Evolutionary conservation across 2,797 vertebrate species (phyloP).

Genomic region (Moxostoma hubbsi): DNA sequence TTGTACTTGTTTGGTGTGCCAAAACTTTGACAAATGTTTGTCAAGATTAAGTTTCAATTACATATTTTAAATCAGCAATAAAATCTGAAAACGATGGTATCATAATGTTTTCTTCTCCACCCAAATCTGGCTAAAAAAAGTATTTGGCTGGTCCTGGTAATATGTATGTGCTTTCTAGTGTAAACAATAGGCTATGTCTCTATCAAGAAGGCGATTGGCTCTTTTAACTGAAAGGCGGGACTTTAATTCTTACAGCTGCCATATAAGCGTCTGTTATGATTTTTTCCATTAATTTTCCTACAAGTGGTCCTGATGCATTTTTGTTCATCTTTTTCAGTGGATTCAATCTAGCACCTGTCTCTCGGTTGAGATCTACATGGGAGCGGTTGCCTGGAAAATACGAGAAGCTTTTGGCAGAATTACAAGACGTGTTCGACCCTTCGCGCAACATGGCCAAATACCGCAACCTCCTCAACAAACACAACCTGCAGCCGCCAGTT

Average conservation of each 20-base stretch:
- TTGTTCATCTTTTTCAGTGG: constrained; percentile 76
- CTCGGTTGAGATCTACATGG: constrained; percentile 94
- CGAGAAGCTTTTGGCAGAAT: constrained; percentile 95
- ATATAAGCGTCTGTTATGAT: too few relatives aligned
- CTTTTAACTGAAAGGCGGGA: too few relatives aligned
- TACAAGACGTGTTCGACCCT: constrained; percentile 97
- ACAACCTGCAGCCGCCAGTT: constrained; percentile 96
- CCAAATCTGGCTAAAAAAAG: constrained; percentile 52
- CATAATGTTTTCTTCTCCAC: too few relatives aligned
- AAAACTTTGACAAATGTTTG: constrained; percentile 86
- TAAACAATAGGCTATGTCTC: too few relatives aligned
- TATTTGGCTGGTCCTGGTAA: too few relatives aligned
- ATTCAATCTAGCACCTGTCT: constrained; percentile 94
- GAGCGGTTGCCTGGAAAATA: constrained; percentile 98
- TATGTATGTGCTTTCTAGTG: too few relatives aligned
- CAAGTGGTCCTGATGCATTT: neutral
- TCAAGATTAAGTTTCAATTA: constrained; percentile 70
- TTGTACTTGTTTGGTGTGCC: too few relatives aligned
- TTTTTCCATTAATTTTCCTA: too few relatives aligned
- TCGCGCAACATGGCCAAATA: constrained; percentile 99
- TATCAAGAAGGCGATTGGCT: too few relatives aligned
- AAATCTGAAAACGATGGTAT: too few relatives aligned
- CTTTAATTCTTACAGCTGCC: too few relatives aligned
- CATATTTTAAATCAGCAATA: too few relatives aligned
- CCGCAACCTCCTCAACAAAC: constrained; percentile 96